Evolutionary conservation across 2,113 vertebrate species (phyloP), one percentile per base, ranked within the genome.

Genomic region (Myotis yumanensis): DNA sequence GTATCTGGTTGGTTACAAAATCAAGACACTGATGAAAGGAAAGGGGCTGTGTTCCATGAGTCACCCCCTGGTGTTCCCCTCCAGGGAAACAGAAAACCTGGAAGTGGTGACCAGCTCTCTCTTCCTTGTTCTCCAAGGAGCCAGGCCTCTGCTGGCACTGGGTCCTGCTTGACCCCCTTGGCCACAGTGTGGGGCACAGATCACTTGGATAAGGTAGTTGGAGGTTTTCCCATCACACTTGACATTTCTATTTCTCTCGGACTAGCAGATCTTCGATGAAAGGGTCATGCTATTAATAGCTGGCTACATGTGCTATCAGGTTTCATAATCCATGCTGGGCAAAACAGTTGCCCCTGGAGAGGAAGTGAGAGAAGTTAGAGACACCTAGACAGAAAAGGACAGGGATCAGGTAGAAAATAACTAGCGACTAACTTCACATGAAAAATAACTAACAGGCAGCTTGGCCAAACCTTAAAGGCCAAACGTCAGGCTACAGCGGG

Each of bases 11-110:
- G 40, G 14, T 14, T 76, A 82, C 9, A 7, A n/a, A 85, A 37
- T 82, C 30, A 72, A 62, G 73, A 83, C 12, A 9, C 14, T 0
- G 7, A 6, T 71, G 76, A 76, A 79, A 72, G 68, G 54, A 30
- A 86, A 66, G n/a, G 7, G 30, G 23, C 43, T 7, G 43, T 35
- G 37, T 83, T 32, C 17, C 37, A 11, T 11, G 22, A 62, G 71
- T 14, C 23, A 54, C 28, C 68, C 23, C 0, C 4, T 0, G 6
- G 54, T 11, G 2, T 28, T 86, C 0, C 11, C 23, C 30, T 48
- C n/a, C 20, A 4, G 1, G 0, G 23, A 64, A 54, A 11, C 0
- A 11, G 32, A 68, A 73, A 57, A 16, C 64, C 37, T 18, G 4
- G 23, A 68, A 15, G 10, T 35, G 9, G 16, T 11, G 11, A 46